Conservation (phyloP, 1,140 invertebrate genomes). For the Drosophila novamexicana region DNA sequence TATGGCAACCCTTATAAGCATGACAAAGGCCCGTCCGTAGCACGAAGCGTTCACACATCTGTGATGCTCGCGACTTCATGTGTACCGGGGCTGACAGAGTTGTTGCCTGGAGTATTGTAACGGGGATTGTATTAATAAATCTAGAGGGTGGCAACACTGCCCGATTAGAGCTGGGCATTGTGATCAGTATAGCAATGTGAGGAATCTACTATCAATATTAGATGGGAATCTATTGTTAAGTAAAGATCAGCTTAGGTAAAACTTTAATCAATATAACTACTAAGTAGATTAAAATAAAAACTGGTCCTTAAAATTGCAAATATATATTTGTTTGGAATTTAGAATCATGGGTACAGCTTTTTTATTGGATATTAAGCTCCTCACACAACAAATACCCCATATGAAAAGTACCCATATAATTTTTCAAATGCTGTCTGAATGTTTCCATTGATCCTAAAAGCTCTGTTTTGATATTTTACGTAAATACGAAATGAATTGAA, state of each 20-base stretch:
- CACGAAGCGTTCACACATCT: conserved; percentile 36
- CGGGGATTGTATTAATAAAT: not conserved
- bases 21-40: conserved; percentile 51
- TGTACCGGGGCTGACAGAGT: conserved; percentile 24
- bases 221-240: too few species aligned
- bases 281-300: too few species aligned
- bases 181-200: not conserved
- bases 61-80: conserved; percentile 48
- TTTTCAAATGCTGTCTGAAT: not conserved
- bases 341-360: too few species aligned
- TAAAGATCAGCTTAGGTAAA: too few species aligned
- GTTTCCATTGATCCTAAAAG: not conserved
- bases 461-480: not conserved
- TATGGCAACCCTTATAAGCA: conserved; percentile 76
- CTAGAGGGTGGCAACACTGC: conserved; percentile 68
- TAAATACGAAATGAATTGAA: conserved; percentile 14
- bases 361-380: too few species aligned
- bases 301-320: too few species aligned
- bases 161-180: not conserved
- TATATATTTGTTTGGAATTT: too few species aligned
- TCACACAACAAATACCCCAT: too few species aligned
- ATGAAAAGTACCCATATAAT: too few species aligned
- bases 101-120: not conserved
- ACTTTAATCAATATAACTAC: too few species aligned
- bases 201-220: not conserved